Evolutionary conservation across 1,140 invertebrate species (phyloP), one percentile per base, ranked within the genome.

Genomic region (Gryon sp.): DNA sequence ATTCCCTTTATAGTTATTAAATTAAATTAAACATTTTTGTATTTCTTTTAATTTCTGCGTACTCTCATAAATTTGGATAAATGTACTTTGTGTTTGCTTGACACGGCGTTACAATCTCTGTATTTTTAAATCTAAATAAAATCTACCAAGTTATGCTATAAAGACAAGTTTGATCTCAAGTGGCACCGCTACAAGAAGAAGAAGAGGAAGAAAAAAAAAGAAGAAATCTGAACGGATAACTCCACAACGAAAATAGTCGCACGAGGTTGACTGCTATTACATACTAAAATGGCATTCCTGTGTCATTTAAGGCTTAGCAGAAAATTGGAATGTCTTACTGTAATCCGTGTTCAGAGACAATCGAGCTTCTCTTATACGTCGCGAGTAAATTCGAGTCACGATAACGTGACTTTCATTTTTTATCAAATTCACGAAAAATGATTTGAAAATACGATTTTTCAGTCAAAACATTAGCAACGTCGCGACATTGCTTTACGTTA

Each of bases 261-360:
- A n/a, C 11, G 45, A 36, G 36, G 34, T 70, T 45, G 28, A 53
- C 55, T 45, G 22, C 28, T 28, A 43, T 45, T 52, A 38, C 12
- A n/a, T n/a, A 34, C 24, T 8, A 18, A 55, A 70, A 60, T 53
- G 26, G 40, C 36, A 36, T 60, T 59, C 34, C 22, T 28, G 15
- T 53, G 68, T 60, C 48, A 72, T 48, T 65, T 73, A 59, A 65
- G 36, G 45, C 43, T 66, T 65, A 52, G 19, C 60, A 52, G 70
- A 66, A 65, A 74, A 74, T 74, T 74, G 60, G 70, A 74, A 65
- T 74, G 70, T 65, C 60, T 65, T 59, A 65, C 43, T 50, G 70
- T 74, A 65, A 74, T 65, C 60, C 70, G 9, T 34, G 52, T 65
- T 45, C 43, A 62, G 62, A 72, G 48, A 52, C 4, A 30, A 28